These are phyloP conservation scores for Homarus gammarus DNA, from an alignment of 2,888 invertebrate genomes.

Conservation along the genomic window DNA sequence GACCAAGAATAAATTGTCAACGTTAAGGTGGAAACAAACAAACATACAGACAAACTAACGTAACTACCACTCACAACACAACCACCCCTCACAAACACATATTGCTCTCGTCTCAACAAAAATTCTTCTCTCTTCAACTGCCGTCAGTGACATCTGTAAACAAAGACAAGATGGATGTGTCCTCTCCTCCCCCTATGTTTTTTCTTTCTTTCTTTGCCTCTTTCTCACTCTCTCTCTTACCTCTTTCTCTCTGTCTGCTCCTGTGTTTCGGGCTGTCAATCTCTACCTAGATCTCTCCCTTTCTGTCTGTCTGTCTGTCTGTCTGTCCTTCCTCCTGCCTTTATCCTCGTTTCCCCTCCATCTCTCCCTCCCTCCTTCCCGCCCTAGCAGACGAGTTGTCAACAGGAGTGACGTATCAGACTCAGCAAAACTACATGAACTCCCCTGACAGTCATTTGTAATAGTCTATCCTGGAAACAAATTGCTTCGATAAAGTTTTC, in stretches of 20 bases:
- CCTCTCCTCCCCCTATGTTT: neutral
- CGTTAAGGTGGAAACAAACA: too few relatives aligned
- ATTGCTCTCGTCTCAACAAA: too few relatives aligned
- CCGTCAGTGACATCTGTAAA: too few relatives aligned
- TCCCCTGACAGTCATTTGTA: conserved; percentile 70
- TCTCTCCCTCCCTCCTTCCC: conserved; percentile 19
- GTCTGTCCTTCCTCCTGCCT: too few relatives aligned
- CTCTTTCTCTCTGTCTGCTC: too few relatives aligned
- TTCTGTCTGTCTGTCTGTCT: neutral
- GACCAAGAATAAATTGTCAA: too few relatives aligned
- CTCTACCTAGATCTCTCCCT: neutral
- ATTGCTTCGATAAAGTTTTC: conserved; percentile 69
- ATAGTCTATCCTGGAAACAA: conserved; percentile 68
- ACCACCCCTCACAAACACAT: too few relatives aligned
- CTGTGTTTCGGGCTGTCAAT: too few relatives aligned
- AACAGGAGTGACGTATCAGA: conserved; percentile 35
- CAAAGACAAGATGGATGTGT: neutral
- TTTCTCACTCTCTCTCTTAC: neutral
- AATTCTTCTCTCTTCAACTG: too few relatives aligned
- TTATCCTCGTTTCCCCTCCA: too few relatives aligned
- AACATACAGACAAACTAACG: too few relatives aligned
- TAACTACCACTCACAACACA: too few relatives aligned
- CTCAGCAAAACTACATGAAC: conserved; percentile 49
- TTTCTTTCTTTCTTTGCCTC: neutral
- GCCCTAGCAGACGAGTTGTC: conserved; percentile 25